Evolutionary conservation across 2,113 vertebrate genomes (phyloP), one percentile per base, ranked within the genome.

Genomic region (Ranitomeya imitator): DNA sequence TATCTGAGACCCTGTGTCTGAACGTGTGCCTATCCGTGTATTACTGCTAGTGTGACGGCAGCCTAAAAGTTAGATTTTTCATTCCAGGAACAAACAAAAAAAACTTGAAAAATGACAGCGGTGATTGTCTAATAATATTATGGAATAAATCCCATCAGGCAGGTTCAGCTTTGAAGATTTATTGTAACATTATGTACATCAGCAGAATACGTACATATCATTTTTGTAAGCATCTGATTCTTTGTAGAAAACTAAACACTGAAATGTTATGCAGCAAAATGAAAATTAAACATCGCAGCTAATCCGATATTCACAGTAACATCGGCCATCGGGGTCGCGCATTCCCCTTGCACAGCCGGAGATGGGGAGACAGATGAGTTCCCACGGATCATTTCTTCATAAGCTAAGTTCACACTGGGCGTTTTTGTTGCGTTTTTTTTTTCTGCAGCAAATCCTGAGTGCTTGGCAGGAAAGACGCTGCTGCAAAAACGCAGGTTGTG

Each of bases 151-250:
- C 2, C 23, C 83, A 85, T 73, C 19, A 57, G 9, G 12, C n/a
- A 73, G 14, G 16, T 85, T 85, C 59, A 74, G 71, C 11, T 71
- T 71, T 85, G 83, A 26, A 52, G 19, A 67, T 83, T 83, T 83
- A 83, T 85, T 85, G 54, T 74, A 85, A 96, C 96, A 96, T 91
- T 97, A 96, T 98, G 94, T 97, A 97, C 97, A 98, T 95, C 96
- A 96, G 94, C 95, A 95, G 95, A 95, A 95, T 95, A 95, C 96
- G 93, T 94, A 95, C 96, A 94, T 94, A 94, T 95, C 95, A 97
- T 31, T 31, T 97, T 96, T 94, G 96, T 96, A 95, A 96, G 92
- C 93, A 96, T 96, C 94, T 94, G 93, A 92, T 95, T 92, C 26
- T 93, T 94, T 91, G 92, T 81, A 69, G 93, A 94, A 94, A 95